phyloP scores from a whole-genome alignment of 2,113 vertebrate genomes.

The Piaya cayana region DNA sequence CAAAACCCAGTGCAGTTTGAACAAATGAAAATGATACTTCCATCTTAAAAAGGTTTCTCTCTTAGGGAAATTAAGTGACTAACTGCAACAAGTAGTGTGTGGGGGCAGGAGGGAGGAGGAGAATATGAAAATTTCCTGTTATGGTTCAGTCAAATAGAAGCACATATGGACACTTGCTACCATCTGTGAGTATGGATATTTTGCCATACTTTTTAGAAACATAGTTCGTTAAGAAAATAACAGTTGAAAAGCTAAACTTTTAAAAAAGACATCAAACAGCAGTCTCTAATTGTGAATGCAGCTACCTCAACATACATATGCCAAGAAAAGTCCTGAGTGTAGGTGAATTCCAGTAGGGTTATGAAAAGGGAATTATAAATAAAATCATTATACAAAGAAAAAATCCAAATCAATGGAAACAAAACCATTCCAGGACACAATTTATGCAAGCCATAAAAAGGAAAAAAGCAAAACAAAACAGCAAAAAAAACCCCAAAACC shows the following conservation, averaged over 20 bases:
- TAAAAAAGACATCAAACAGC: neutral
- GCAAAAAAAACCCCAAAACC: neutral
- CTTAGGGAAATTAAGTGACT: constrained; percentile 28
- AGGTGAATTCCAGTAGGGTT: neutral
- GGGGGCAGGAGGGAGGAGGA: neutral
- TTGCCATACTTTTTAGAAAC: constrained; percentile 1
- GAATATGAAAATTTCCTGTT: constrained; percentile 19
- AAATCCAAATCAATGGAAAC: neutral
- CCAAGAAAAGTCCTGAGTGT: neutral
- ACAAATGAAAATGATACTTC: constrained; percentile 24
- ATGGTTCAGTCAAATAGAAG: constrained; percentile 7
- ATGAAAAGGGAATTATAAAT: neutral
- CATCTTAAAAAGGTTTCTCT: constrained; percentile 40
- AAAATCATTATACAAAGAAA: neutral
- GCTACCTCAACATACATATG: neutral
- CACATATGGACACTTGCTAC: constrained; percentile 21
- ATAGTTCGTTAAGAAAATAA: constrained; percentile 22
- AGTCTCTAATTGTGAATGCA: neutral
- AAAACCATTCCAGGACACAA: neutral
- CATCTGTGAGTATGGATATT: constrained; percentile 4
- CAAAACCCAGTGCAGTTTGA: neutral
- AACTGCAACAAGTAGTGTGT: neutral
- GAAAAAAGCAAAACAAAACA: too few relatives aligned
- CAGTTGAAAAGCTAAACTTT: neutral
- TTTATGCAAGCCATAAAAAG: neutral